phyloP scores from a whole-genome alignment of 2,888 invertebrate genomes.

The Drosophila limbata region DNA sequence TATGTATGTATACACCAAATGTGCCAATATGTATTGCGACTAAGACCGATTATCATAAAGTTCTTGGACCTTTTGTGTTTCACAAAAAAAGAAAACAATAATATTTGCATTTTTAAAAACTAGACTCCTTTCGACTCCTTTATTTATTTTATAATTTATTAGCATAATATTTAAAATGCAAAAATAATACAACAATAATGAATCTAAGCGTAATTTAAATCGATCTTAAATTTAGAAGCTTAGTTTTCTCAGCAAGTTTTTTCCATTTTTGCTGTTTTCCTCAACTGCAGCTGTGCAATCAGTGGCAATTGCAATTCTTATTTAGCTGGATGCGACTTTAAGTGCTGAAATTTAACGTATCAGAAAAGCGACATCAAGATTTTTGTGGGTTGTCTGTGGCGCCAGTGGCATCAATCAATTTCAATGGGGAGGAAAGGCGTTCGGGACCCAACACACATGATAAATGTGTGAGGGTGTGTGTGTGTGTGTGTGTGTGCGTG shows the following conservation, averaged over 20 bases:
- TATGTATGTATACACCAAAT: no score
- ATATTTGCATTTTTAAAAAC: not conserved
- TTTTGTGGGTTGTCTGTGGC: conserved; percentile 33
- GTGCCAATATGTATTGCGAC: conserved; percentile 1
- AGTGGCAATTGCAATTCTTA: conserved; percentile 17
- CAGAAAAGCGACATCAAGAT: conserved; percentile 19
- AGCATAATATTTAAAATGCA: not conserved
- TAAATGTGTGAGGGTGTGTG: conserved; percentile 13
- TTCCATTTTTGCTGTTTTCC: not conserved
- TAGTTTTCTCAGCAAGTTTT: not conserved
- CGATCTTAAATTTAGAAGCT: not conserved
- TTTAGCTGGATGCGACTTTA: conserved; percentile 14
- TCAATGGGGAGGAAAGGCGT: conserved; percentile 13
- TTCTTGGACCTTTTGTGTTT: not conserved
- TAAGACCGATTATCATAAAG: not conserved
- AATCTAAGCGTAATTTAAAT: not conserved
- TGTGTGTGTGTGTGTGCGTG: conserved; percentile 14
- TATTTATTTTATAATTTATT: no score
- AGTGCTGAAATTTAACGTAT: conserved; percentile 27
- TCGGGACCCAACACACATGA: conserved; percentile 14
- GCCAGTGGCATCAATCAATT: conserved; percentile 55
- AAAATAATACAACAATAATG: not conserved
- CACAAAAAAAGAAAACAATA: not conserved
- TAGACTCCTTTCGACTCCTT: no score
- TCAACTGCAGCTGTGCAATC: not conserved